A percentile compares a stretch with the other conserved stretches of the same genome.
These are phyloP conservation scores for Ceryle rudis DNA, from an alignment of 2,797 vertebrate genomes.

Conservation along the genomic window DNA sequence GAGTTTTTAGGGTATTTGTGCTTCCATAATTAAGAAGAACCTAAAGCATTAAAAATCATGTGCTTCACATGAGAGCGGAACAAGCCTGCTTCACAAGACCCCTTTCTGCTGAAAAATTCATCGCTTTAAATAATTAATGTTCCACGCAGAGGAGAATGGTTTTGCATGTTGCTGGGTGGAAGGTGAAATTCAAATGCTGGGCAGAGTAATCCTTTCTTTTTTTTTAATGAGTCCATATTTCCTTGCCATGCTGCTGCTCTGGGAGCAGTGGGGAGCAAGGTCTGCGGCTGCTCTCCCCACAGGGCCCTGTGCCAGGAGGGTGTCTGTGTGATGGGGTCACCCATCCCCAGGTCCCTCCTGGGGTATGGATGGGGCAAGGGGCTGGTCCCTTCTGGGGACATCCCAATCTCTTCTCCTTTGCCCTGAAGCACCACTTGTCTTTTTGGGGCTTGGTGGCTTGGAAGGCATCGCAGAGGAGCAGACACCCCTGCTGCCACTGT, in stretches of 20 bases:
- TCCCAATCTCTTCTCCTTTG: neutral
- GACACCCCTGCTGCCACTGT: neutral
- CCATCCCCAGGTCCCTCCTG: neutral
- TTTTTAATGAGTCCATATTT: neutral
- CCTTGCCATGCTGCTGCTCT: neutral
- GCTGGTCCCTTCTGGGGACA: accelerated
- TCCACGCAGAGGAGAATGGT: neutral
- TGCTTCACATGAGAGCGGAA: neutral
- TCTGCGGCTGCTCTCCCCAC: neutral
- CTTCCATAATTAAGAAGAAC: slow-evolving; percentile 29
- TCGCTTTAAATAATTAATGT: slow-evolving; percentile 54
- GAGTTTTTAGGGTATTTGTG: neutral
- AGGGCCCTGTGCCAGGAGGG: accelerated
- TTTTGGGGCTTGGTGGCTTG: neutral
- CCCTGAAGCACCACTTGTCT: neutral
- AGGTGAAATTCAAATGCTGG: neutral
- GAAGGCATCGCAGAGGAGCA: neutral
- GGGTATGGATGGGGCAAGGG: neutral
- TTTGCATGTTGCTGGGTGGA: neutral
- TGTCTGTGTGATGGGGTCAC: neutral
- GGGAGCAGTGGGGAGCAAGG: neutral
- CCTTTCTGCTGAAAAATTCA: slow-evolving; percentile 67
- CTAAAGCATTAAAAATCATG: slow-evolving; percentile 57
- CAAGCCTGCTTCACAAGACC: slow-evolving; percentile 33
- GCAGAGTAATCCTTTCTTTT: neutral